These are phyloP conservation scores for Oreamnos americanus DNA, from an alignment of 2,113 vertebrate genomes.

Conservation along the genomic window DNA sequence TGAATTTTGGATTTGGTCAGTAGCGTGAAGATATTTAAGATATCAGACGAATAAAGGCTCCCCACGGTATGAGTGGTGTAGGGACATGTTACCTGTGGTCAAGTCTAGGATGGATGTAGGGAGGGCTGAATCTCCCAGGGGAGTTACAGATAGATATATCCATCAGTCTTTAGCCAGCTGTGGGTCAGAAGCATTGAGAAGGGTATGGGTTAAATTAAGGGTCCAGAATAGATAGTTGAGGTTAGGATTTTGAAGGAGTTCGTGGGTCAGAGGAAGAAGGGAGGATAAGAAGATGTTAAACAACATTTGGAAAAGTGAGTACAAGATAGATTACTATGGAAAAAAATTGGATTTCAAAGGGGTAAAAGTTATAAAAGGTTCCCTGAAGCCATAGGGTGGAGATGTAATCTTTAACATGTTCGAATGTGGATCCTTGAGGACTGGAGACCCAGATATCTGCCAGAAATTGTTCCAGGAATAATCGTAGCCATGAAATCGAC, in stretches of 20 bases:
- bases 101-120: background rate
- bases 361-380: background rate
- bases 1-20: background rate
- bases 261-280: background rate
- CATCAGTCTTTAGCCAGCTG: background rate
- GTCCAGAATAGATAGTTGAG: background rate
- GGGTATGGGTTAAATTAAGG: background rate
- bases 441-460: rapidly evolving
- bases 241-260: background rate
- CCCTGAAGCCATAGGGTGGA: background rate
- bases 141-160: background rate
- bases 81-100: background rate
- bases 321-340: background rate
- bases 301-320: background rate
- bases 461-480: background rate
- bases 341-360: background rate
- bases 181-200: background rate
- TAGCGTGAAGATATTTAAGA: background rate
- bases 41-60: background rate
- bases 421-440: background rate
- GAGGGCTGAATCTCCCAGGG: background rate
- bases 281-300: background rate
- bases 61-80: background rate
- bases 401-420: background rate
- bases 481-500: rapidly evolving